These are phyloP conservation scores for Thomomys bottae DNA, from an alignment of 2,113 vertebrate species.

Conservation along the genomic window DNA sequence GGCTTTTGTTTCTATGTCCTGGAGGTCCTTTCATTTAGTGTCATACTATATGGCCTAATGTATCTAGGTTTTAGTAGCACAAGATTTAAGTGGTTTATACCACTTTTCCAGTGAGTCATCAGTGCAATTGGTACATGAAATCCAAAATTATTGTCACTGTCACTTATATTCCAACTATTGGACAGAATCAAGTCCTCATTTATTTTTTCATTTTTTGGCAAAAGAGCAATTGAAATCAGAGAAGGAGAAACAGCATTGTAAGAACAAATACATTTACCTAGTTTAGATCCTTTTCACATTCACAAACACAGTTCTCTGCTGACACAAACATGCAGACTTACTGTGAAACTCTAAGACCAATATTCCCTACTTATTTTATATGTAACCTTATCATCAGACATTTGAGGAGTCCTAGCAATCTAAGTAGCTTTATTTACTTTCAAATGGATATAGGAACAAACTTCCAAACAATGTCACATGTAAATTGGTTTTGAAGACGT, in stretches of 20 bases:
- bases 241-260: not conserved
- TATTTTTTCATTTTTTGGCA: not conserved
- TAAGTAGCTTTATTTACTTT: constrained; percentile 44
- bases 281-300: not conserved
- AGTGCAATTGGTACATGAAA: not conserved
- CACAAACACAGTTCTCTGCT: not conserved
- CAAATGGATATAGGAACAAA: constrained; percentile 19
- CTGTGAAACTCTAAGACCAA: not conserved
- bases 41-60: no score
- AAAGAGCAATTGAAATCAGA: not conserved
- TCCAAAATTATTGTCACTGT: not conserved
- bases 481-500: constrained; percentile 48
- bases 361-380: constrained; percentile 24
- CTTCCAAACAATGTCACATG: not conserved
- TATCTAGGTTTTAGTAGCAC: no score
- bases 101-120: constrained; percentile 13
- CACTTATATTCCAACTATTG: not conserved
- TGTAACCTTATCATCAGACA: not conserved
- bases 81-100: not conserved
- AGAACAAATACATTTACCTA: not conserved
- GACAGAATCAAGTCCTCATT: not conserved
- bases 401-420: not conserved
- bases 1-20: no score
- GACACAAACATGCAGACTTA: not conserved
- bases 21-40: no score